Conservation (phyloP, 2,888 invertebrate genomes). For the Blomia tropicalis region DNA sequence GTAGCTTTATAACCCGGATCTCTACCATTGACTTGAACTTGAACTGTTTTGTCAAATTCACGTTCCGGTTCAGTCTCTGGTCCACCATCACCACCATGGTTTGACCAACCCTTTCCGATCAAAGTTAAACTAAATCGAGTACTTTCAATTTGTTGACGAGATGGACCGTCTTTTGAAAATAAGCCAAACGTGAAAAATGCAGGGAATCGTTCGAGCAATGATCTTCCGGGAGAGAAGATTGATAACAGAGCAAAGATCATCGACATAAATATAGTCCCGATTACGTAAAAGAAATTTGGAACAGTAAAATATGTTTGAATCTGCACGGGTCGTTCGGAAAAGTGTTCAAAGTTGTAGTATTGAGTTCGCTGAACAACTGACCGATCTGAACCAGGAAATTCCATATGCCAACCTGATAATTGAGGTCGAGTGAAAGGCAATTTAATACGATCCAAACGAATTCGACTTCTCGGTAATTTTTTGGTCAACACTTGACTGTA, state of each 20-base stretch:
- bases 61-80: neutral
- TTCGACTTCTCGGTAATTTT: conserved; percentile 21
- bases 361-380: conserved; percentile 68
- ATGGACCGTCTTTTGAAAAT: conserved; percentile 46
- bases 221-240: neutral
- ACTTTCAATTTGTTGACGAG: conserved; percentile 42
- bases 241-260: conserved; percentile 16
- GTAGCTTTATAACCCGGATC: conserved; percentile 71
- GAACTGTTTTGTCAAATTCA: conserved; percentile 37
- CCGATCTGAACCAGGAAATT: conserved; percentile 67
- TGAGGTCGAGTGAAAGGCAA: neutral
- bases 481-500: conserved; percentile 26
- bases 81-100: conserved; percentile 34
- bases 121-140: conserved; percentile 43
- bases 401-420: conserved; percentile 46
- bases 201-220: conserved; percentile 44
- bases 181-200: conserved; percentile 53
- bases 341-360: conserved; percentile 50
- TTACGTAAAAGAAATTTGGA: neutral
- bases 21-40: conserved; percentile 33
- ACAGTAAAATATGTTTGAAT: conserved; percentile 19
- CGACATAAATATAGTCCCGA: neutral
- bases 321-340: conserved; percentile 57
- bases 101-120: conserved; percentile 58
- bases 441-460: conserved; percentile 23